Conservation (phyloP, 2,888 invertebrate genomes). For the Ochlodes sylvanus region DNA sequence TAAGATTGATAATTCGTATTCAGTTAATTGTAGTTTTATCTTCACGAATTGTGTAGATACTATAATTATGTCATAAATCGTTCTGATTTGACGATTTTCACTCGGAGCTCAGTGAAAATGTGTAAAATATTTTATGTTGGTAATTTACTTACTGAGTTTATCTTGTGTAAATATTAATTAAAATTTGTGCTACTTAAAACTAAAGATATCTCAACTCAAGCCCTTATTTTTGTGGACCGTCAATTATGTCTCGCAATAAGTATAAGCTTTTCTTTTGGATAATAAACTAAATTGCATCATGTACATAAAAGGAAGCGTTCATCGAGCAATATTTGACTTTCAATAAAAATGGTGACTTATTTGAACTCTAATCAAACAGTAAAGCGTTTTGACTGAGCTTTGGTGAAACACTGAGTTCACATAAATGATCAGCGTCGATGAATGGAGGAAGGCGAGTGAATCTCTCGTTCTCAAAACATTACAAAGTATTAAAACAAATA, state of each 20-base stretch:
- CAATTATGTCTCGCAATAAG: no score
- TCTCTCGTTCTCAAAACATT: no score
- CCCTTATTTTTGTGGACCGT: no score
- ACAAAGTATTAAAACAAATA: no score
- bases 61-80: constrained; percentile 10
- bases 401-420: background rate
- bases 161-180: background rate
- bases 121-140: background rate
- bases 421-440: background rate
- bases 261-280: no score
- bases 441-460: background rate
- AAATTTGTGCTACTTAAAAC: background rate
- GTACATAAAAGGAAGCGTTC: no score
- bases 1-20: constrained; percentile 30
- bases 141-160: background rate
- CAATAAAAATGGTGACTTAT: no score
- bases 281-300: no score
- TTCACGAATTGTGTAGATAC: constrained; percentile 21
- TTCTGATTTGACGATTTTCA: constrained; percentile 10
- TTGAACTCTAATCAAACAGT: background rate
- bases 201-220: constrained; percentile 12
- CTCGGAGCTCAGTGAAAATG: constrained; percentile 1
- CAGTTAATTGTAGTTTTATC: constrained; percentile 33
- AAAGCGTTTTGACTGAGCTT: constrained; percentile 29
- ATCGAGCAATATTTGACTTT: no score